These are phyloP conservation scores for Lepidostoma basale DNA, from an alignment of 1,140 invertebrate genomes.

Conservation along the genomic window DNA sequence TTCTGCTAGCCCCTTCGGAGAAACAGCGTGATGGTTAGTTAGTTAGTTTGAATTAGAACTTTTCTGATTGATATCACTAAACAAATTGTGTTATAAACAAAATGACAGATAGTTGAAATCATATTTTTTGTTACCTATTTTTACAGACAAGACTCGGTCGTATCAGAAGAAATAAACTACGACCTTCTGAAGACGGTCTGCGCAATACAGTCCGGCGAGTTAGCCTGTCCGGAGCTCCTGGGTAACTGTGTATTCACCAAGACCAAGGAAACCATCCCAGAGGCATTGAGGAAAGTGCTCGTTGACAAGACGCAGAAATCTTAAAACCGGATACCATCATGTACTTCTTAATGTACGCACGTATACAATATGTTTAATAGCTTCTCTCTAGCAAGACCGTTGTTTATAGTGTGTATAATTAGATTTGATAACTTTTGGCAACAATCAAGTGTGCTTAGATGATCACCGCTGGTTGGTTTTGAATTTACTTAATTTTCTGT, in stretches of 20 bases:
- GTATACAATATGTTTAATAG: not conserved
- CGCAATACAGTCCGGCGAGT: conserved; percentile 73
- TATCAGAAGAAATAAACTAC: conserved; percentile 90
- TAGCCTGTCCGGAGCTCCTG: conserved; percentile 76
- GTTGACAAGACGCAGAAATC: no score
- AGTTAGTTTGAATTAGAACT: not conserved
- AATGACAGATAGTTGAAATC: not conserved
- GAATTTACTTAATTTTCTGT: no score
- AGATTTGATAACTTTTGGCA: no score
- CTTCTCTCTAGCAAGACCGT: no score
- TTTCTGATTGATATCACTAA: conserved; percentile 14
- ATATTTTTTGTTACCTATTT: conserved; percentile 45
- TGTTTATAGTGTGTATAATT: no score
- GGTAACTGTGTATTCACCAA: conserved; percentile 75
- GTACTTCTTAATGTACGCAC: not conserved
- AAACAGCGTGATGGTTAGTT: no score
- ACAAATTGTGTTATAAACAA: not conserved
- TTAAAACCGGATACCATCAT: no score
- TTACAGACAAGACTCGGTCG: conserved; percentile 84
- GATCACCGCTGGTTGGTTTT: no score
- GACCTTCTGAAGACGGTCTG: conserved; percentile 84
- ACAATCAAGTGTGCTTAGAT: no score
- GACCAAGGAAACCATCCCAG: conserved; percentile 81
- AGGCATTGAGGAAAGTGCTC: conserved; percentile 68
- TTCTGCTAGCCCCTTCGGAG: no score